Evolutionary conservation across 2,113 vertebrate species (phyloP), one percentile per base, ranked within the genome.

Genomic region (Alouatta palliata): DNA sequence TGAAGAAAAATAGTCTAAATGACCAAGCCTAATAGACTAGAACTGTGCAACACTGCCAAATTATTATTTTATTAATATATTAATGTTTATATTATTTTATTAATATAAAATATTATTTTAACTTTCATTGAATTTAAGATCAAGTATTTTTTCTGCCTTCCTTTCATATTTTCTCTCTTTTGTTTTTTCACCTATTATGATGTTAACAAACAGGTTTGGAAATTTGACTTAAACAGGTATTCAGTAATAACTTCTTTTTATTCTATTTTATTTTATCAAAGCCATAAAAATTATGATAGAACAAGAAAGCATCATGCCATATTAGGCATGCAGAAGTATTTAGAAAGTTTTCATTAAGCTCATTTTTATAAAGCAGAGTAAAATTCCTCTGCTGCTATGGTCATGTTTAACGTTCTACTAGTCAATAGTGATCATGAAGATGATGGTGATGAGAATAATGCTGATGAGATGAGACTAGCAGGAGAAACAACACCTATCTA

Each of bases 1-100:
- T 97, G 19, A 84, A 93, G 70, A 77, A 90, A 93, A 96, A 58
- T 37, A 5, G 5, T 95, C 21, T 58, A 49, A 73, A 66, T 61
- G 21, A 56, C 43, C 58, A 64, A 73, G 8, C 16, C 11, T 77
- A 43, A 68, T 37, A 91, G 35, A 92, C 1, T 49, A 47, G 56
- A 81, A 84, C 21, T 0, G 14, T 56, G 19, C 47, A 70, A 73
- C 3, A 19, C 0, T 64, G 27, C 12, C 61, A 64, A 64, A 64
- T 64, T 32, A 6, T 64, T 64, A 64, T 32, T 64, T 64, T 32
- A 64, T 64, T 14, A 32, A 64, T 64, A 14, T 64, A 13, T 64
- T 64, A 32, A 64, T 30, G 27, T 32, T 30, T 32, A 64, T 32
- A 30, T 64, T 64, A 64, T 32, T 64, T 64, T 32, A 64, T 64